Evolutionary conservation across 64 coral and sea anemone genomes (phyloP).

Genomic region (Dendrophyllia cribrosa): DNA sequence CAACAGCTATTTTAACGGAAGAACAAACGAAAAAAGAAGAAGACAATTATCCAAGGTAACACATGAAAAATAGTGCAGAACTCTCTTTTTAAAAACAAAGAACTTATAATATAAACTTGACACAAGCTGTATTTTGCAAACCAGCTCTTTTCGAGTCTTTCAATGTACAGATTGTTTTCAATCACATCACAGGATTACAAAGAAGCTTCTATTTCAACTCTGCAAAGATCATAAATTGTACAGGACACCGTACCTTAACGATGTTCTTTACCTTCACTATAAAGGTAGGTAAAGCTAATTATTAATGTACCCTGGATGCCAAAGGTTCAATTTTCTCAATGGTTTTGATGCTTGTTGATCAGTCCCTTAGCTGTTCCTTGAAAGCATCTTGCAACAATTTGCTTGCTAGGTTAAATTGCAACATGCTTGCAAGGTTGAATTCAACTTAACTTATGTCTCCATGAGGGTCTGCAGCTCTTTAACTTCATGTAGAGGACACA

Average conservation of each 20-base stretch:
- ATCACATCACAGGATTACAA: constrained; percentile 75
- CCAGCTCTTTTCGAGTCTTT: not conserved
- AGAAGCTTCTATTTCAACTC: constrained; percentile 82
- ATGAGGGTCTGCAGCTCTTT: too few relatives aligned
- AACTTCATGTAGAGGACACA: too few relatives aligned
- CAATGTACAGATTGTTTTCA: not conserved
- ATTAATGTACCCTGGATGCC: too few relatives aligned
- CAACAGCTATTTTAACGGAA: constrained; percentile 45
- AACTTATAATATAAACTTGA: too few relatives aligned
- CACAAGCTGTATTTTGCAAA: too few relatives aligned
- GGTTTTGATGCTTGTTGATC: too few relatives aligned
- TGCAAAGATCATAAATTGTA: constrained; percentile 97
- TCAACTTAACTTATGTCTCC: too few relatives aligned
- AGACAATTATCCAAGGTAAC: constrained; percentile 81
- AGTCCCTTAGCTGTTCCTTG: too few relatives aligned
- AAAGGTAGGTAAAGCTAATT: constrained; percentile 62
- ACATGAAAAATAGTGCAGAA: not conserved
- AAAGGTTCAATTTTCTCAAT: too few relatives aligned
- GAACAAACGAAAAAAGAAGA: constrained; percentile 60
- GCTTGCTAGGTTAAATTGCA: too few relatives aligned
- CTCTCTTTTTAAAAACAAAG: not conserved
- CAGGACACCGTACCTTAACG: constrained; percentile 92
- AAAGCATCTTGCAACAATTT: too few relatives aligned
- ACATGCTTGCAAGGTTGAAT: too few relatives aligned
- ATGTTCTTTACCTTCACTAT: constrained; percentile 96